Evolutionary conservation across 2,113 vertebrate genomes (phyloP), one percentile per base, ranked within the genome.

Genomic region (Podarcis muralis): DNA sequence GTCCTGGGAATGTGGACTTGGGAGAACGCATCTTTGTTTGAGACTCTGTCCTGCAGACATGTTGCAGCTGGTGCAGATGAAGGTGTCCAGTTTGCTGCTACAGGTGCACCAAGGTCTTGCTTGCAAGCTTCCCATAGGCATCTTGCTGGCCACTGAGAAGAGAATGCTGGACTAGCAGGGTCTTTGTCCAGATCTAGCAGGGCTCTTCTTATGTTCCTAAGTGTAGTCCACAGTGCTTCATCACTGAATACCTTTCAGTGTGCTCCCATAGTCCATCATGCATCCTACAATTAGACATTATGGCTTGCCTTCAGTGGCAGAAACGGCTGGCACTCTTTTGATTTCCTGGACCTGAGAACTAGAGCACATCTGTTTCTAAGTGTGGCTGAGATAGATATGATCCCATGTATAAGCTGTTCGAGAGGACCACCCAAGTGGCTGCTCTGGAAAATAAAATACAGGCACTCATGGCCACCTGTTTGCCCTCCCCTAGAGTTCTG

Each of bases 361-460:
- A 0, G 66, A 91, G 92, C 93, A 88, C 0, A 48, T 77, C 90
- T 92, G 84, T 2, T 81, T 89, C 1, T 87, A 86, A 92, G 90
- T 85, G 43, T 74, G 88, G 43, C 74, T 92, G 88, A 92, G 93
- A 85, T 93, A 87, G 65, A 93, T 89, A 84, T 92, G 93, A 95
- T 91, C 95, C 90, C 89, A 90, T 92, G 91, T 0, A 0, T 90
- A 81, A 85, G 94, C 94, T 87, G 87, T 92, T 79, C 87, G 89
- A 89, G 37, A 37, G 77, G 94, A 95, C 95, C 95, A 95, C 93
- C 94, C 93, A 95, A 83, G 23, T 87, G 90, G 1, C 78, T 88
- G 0, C 27, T 8, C 0, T 0, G 72, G 68, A 83, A 71, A 87
- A 71, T 86, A 89, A 80, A 86, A 59, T 86, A 40, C 15, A 66